These are phyloP conservation scores for Busseola fusca DNA, from an alignment of 2,888 invertebrate species.

Conservation along the genomic window DNA sequence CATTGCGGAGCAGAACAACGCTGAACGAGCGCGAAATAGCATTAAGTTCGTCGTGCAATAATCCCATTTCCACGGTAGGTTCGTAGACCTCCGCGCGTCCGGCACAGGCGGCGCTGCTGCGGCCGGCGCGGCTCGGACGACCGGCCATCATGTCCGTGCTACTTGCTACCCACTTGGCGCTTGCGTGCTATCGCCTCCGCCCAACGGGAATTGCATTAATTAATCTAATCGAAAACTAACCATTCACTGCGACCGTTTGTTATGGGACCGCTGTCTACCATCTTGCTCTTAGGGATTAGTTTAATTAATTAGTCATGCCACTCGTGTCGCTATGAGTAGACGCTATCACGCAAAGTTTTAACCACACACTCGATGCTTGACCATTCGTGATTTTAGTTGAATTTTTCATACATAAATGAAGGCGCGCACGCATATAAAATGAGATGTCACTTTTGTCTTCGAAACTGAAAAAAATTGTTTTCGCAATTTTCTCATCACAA, in stretches of 20 bases:
- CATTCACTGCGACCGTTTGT: slow-evolving; percentile 54
- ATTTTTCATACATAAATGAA: slow-evolving; percentile 38
- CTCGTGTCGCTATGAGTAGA: slow-evolving; percentile 40
- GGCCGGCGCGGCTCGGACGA: slow-evolving; percentile 26
- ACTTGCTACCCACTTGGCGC: slow-evolving; percentile 60
- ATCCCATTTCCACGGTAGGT: slow-evolving; percentile 86
- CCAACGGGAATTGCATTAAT: slow-evolving; percentile 73
- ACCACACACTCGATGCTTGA: slow-evolving; percentile 26
- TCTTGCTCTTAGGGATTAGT: slow-evolving; percentile 55
- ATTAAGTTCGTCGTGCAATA: slow-evolving; percentile 82
- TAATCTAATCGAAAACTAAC: slow-evolving; percentile 81
- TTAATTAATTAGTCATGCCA: slow-evolving; percentile 61
- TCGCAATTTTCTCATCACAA: slow-evolving; percentile 17
- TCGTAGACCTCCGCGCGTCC: slow-evolving; percentile 76
- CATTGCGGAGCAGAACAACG: slow-evolving; percentile 59
- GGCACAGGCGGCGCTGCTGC: slow-evolving; percentile 51
- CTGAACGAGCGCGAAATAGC: slow-evolving; percentile 79
- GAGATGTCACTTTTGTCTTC: slow-evolving; percentile 21
- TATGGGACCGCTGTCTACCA: slow-evolving; percentile 47
- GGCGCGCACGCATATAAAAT: slow-evolving; percentile 38
- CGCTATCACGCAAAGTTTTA: slow-evolving; percentile 57
- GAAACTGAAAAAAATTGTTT: neutral
- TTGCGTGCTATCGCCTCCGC: slow-evolving; percentile 75
- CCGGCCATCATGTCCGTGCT: slow-evolving; percentile 37
- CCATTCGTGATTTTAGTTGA: slow-evolving; percentile 40